phyloP scores from a whole-genome alignment of 2,113 vertebrate species.

The Archocentrus centrarchus region DNA sequence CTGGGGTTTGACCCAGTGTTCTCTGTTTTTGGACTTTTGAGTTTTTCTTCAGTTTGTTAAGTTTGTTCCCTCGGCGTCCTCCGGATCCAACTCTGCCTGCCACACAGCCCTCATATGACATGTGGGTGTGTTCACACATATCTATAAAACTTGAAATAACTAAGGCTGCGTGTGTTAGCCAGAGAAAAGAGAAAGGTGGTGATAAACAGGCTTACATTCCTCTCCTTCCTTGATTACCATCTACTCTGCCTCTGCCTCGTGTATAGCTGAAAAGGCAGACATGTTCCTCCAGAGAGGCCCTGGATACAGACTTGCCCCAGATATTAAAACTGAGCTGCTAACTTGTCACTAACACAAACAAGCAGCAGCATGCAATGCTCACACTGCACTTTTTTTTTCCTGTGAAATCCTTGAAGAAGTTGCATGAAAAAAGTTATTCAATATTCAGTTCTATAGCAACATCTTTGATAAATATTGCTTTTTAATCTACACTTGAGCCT shows the following conservation, averaged over 20 bases:
- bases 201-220: constrained; percentile 43
- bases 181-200: background rate
- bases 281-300: constrained; percentile 35
- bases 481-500: background rate
- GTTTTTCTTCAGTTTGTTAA: too few species aligned
- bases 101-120: background rate
- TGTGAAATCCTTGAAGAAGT: background rate
- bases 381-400: background rate
- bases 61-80: too few species aligned
- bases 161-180: background rate
- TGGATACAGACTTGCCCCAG: constrained; percentile 40
- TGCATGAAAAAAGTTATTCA: background rate
- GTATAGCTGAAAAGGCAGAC: constrained; percentile 27
- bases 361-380: background rate
- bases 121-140: background rate
- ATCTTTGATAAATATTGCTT: too few species aligned
- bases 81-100: too few species aligned
- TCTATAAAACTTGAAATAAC: too few species aligned
- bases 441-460: too few species aligned
- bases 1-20: too few species aligned
- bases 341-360: constrained; percentile 16
- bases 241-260: background rate
- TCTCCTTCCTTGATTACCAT: constrained; percentile 20
- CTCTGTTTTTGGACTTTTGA: too few species aligned
- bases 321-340: constrained; percentile 21